A percentile compares a stretch with the other conserved stretches of the same genome.
Conservation (phyloP, 1,140 invertebrate species). For the Conus ventricosus region DNA sequence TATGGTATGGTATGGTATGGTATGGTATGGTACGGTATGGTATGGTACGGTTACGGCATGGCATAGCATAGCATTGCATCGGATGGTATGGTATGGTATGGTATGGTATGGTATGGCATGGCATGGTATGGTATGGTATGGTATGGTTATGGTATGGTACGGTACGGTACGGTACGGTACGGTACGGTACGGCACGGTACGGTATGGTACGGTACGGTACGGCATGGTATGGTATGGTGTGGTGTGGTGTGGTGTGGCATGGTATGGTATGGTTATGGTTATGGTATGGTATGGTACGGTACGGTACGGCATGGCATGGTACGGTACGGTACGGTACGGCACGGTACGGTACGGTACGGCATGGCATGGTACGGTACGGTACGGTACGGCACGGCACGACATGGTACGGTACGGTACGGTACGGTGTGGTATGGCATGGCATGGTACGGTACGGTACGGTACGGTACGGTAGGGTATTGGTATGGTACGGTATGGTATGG, state of each 20-base stretch:
- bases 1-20: constrained; percentile 51
- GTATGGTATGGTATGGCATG: constrained; percentile 7
- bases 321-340: not conserved
- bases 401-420: not conserved
- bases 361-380: not conserved
- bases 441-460: not conserved
- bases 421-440: not conserved
- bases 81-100: not conserved
- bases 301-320: not conserved
- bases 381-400: not conserved
- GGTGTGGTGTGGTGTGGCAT: not conserved
- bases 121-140: constrained; percentile 7
- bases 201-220: not conserved
- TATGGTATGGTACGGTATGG: constrained; percentile 41
- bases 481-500: constrained; percentile 56
- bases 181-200: not conserved
- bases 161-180: constrained; percentile 32
- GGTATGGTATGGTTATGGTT: constrained; percentile 27
- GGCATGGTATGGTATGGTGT: not conserved
- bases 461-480: not conserved
- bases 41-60: not conserved
- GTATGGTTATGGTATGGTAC: constrained; percentile 52
- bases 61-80: too few species aligned
- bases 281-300: constrained; percentile 3
- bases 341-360: not conserved